A percentile compares a stretch with the other conserved stretches of the same genome.
phyloP scores from a whole-genome alignment of 2,797 vertebrate genomes.

The Rhinatrema bivittatum region DNA sequence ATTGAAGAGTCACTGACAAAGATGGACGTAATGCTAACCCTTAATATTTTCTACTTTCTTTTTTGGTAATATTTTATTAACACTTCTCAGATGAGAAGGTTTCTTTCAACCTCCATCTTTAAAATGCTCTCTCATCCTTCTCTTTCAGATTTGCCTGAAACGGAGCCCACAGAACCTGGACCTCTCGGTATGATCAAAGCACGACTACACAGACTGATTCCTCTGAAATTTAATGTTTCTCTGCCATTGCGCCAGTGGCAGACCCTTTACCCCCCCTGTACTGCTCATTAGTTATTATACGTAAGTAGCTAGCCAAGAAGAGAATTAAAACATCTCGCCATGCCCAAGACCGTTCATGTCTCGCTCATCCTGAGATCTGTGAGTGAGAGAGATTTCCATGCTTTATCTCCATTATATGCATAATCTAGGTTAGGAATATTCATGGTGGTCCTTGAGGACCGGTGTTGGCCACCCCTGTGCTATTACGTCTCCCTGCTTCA shows the following conservation, averaged over 20 bases:
- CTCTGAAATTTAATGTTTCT: not conserved
- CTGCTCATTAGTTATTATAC: too few relatives aligned
- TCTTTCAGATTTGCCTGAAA: conserved; percentile 40
- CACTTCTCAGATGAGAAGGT: not conserved
- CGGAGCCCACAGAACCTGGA: conserved; percentile 81
- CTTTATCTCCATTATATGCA: too few relatives aligned
- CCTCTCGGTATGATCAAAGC: conserved; percentile 71
- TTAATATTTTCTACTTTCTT: not conserved
- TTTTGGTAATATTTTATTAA: too few relatives aligned
- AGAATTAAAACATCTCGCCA: not conserved
- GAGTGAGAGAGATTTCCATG: too few relatives aligned
- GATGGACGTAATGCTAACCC: not conserved
- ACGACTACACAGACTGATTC: not conserved
- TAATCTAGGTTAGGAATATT: too few relatives aligned
- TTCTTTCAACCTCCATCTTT: conserved; percentile 1
- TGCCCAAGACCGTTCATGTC: not conserved
- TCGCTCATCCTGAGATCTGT: too few relatives aligned
- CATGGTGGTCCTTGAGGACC: too few relatives aligned
- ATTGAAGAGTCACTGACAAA: not conserved
- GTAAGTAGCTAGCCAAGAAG: too few relatives aligned
- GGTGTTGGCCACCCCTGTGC: too few relatives aligned
- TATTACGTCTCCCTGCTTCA: too few relatives aligned
- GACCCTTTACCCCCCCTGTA: not conserved
- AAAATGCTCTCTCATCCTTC: conserved; percentile 19
- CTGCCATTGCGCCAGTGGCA: not conserved